phyloP scores from a whole-genome alignment of 2,113 vertebrate species.

The Prunella himalayana region DNA sequence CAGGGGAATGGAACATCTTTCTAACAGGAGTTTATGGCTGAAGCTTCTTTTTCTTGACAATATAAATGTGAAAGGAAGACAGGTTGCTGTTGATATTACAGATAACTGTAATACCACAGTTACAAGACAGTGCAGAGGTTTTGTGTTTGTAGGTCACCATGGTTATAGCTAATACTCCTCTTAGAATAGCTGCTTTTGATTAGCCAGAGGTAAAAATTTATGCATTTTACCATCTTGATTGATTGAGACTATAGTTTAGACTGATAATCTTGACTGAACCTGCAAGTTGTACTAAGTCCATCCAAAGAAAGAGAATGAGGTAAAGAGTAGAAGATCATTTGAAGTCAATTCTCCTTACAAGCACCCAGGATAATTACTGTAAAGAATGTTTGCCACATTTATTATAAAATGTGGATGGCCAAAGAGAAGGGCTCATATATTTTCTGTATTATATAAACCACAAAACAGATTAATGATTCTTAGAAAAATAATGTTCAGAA shows the following conservation, averaged over 20 bases:
- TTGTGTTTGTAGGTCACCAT: neutral
- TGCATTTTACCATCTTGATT: neutral
- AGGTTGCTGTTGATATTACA: neutral
- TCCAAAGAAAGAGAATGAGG: neutral
- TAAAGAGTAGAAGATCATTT: neutral
- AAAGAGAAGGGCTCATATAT: neutral
- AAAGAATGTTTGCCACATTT: neutral
- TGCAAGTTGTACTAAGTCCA: neutral
- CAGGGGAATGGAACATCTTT: neutral
- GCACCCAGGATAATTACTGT: neutral
- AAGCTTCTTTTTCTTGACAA: neutral
- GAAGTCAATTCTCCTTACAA: neutral
- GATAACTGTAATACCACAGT: neutral
- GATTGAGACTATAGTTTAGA: neutral
- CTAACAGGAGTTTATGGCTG: neutral
- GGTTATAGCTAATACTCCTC: neutral
- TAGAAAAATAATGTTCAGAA: constrained; percentile 15
- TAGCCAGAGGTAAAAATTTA: neutral
- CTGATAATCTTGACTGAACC: neutral
- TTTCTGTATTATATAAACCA: neutral
- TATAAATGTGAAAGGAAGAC: neutral
- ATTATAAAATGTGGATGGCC: neutral
- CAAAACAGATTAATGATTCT: neutral
- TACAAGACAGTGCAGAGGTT: neutral
- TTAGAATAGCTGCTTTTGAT: neutral